These are phyloP conservation scores for Omphaloscelis lunosa DNA, from an alignment of 2,888 invertebrate species.

Conservation along the genomic window DNA sequence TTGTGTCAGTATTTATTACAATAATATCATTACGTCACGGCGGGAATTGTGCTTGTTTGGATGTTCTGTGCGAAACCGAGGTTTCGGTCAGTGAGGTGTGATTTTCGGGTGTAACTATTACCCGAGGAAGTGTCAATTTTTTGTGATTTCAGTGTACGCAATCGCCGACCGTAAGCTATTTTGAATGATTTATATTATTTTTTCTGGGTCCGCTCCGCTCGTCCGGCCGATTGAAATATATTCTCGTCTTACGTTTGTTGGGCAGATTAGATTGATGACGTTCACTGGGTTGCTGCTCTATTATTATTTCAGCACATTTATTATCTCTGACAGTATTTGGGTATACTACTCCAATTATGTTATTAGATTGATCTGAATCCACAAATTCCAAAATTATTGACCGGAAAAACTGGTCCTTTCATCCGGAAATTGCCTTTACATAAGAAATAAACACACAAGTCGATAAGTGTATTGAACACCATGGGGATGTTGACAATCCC, in stretches of 20 bases:
- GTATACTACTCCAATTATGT: slow-evolving; percentile 9
- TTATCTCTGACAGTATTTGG: slow-evolving; percentile 52
- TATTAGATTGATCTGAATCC: slow-evolving; percentile 4
- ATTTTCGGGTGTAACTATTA: slow-evolving; percentile 67
- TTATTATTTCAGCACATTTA: slow-evolving; percentile 64
- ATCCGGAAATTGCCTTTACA: slow-evolving; percentile 1
- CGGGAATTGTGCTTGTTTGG: slow-evolving; percentile 61
- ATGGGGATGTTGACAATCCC: slow-evolving; percentile 45
- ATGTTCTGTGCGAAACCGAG: slow-evolving; percentile 60
- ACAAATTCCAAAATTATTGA: neutral
- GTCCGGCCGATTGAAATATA: slow-evolving; percentile 60
- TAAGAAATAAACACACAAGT: slow-evolving; percentile 32
- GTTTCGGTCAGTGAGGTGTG: slow-evolving; percentile 67
- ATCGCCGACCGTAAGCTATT: slow-evolving; percentile 72
- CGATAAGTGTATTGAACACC: slow-evolving; percentile 39
- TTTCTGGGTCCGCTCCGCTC: slow-evolving; percentile 61
- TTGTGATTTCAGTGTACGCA: slow-evolving; percentile 69
- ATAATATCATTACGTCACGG: slow-evolving; percentile 59
- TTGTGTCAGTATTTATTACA: slow-evolving; percentile 66
- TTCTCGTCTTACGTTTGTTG: slow-evolving; percentile 62
- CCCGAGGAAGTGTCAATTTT: slow-evolving; percentile 68
- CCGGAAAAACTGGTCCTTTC: slow-evolving; percentile 13
- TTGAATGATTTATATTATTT: slow-evolving; percentile 70
- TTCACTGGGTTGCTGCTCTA: slow-evolving; percentile 54
- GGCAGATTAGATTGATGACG: slow-evolving; percentile 66